Evolutionary conservation across 2,888 invertebrate species (phyloP).

Genomic region (Luffia ferchaultella): DNA sequence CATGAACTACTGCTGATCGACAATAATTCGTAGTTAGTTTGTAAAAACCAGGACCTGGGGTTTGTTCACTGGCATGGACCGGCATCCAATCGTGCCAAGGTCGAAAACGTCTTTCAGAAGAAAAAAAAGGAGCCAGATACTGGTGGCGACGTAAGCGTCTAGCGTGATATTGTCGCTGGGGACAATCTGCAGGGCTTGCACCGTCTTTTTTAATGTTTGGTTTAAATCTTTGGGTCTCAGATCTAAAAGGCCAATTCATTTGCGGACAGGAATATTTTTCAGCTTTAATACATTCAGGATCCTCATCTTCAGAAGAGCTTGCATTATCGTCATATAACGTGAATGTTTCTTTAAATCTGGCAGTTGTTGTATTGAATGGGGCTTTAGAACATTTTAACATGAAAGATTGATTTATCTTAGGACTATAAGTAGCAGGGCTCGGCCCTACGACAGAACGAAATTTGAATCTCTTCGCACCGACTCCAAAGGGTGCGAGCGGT

Average conservation of each 20-base stretch:
- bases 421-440: conserved; percentile 35
- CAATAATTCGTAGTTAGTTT: conserved; percentile 27
- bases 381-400: conserved; percentile 26
- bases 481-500: conserved; percentile 33
- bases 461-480: conserved; percentile 35
- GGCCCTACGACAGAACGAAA: conserved; percentile 27
- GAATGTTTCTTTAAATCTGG: conserved; percentile 28
- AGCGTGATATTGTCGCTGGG: conserved; percentile 14
- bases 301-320: conserved; percentile 11
- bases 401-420: conserved; percentile 20
- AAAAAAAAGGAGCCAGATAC: conserved; percentile 32
- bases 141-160: conserved; percentile 23
- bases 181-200: conserved; percentile 32
- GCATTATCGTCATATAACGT: conserved; percentile 16
- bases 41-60: conserved; percentile 40
- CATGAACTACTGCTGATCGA: conserved; percentile 30
- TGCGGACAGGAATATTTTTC: conserved; percentile 20
- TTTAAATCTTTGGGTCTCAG: conserved; percentile 36
- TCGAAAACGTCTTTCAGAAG: conserved; percentile 39
- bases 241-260: conserved; percentile 40
- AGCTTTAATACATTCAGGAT: conserved; percentile 1
- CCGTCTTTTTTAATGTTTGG: conserved; percentile 24
- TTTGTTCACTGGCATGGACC: conserved; percentile 24
- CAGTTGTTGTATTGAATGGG: conserved; percentile 33
- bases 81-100: conserved; percentile 44